A percentile compares a stretch with the other conserved stretches of the same genome.
phyloP scores from a whole-genome alignment of 1,140 invertebrate genomes.

The Trialeurodes vaporariorum region DNA sequence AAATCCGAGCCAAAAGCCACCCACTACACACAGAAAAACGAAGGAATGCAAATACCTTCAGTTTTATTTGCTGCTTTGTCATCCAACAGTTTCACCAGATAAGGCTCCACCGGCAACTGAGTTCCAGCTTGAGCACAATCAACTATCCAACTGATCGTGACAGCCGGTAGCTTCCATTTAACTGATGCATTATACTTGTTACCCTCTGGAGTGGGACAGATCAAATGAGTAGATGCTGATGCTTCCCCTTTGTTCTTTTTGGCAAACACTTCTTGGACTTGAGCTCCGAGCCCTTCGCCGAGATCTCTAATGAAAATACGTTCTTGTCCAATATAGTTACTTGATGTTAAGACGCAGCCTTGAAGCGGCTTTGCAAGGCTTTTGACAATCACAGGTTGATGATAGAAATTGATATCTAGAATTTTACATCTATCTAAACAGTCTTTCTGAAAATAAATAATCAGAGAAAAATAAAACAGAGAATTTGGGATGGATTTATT shows the following conservation, averaged over 20 bases:
- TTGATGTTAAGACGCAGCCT: conserved; percentile 60
- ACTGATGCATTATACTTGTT: conserved; percentile 69
- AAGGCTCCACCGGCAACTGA: not conserved
- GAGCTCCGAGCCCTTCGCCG: conserved; percentile 55
- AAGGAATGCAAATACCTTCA: not conserved
- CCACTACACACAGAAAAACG: no score
- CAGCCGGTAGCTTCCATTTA: conserved; percentile 52
- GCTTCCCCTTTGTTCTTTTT: conserved; percentile 37
- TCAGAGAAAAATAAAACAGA: no score
- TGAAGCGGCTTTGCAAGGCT: conserved; percentile 42
- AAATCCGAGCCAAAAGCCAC: no score
- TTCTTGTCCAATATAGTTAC: conserved; percentile 55
- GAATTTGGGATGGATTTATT: no score
- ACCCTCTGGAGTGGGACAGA: conserved; percentile 54
- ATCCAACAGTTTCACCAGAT: not conserved
- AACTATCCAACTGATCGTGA: not conserved
- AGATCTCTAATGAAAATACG: conserved; percentile 53
- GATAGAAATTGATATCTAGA: conserved; percentile 46
- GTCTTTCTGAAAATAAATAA: conserved; percentile 37
- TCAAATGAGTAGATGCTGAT: conserved; percentile 54
- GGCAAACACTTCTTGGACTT: conserved; percentile 40
- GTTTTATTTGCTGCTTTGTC: not conserved
- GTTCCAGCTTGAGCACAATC: not conserved
- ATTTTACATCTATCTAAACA: conserved; percentile 46
- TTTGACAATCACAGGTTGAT: conserved; percentile 40